A percentile compares a stretch with the other conserved stretches of the same genome.
phyloP scores from a whole-genome alignment of 35 echinoderm and acorn worm species.

The Acanthaster planci region DNA sequence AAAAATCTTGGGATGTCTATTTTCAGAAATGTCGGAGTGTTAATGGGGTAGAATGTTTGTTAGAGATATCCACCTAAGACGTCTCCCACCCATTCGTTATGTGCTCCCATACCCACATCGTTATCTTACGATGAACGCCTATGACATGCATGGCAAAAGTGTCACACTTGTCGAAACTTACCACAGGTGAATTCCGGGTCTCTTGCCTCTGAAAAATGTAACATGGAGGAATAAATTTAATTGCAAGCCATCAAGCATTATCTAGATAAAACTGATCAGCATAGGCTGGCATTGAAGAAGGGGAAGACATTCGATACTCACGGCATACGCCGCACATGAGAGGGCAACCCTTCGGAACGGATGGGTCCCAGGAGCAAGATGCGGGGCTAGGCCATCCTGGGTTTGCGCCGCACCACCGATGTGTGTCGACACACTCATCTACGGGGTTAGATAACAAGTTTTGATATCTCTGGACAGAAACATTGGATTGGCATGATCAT shows the following conservation, averaged over 20 bases:
- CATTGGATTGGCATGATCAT: too few species aligned
- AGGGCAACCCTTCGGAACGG: conserved; percentile 56
- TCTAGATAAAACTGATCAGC: not conserved
- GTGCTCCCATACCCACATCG: too few species aligned
- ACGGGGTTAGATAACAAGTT: not conserved
- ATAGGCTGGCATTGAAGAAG: not conserved
- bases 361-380: conserved; percentile 25
- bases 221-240: not conserved
- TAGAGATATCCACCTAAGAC: too few species aligned
- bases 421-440: conserved; percentile 53
- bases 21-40: too few species aligned
- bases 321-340: conserved; percentile 76
- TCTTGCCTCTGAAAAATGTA: conserved; percentile 26
- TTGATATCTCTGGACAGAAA: too few species aligned
- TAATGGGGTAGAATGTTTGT: too few species aligned
- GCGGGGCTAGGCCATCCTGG: conserved; percentile 52
- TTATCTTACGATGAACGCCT: too few species aligned
- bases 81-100: too few species aligned
- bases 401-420: conserved; percentile 55
- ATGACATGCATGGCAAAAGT: too few species aligned
- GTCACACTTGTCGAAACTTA: conserved; percentile 22
- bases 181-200: conserved; percentile 45
- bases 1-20: too few species aligned
- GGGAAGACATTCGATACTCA: conserved; percentile 46
- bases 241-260: not conserved